Conservation (phyloP, 2,888 invertebrate species). For the Tipula unca region DNA sequence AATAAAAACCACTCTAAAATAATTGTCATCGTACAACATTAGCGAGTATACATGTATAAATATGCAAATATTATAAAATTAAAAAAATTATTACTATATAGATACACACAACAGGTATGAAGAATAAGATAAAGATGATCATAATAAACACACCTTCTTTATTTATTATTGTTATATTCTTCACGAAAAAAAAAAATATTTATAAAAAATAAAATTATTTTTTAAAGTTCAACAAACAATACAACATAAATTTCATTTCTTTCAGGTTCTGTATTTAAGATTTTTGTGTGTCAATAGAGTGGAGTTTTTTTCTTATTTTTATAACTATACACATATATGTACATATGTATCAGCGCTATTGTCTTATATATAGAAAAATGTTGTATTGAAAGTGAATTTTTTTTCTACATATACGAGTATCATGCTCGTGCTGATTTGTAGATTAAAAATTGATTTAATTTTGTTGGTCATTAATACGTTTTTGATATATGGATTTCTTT, state of each 20-base stretch:
- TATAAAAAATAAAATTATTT: not conserved
- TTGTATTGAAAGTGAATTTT: not conserved
- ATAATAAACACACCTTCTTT: not conserved
- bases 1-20: not conserved
- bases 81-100: not conserved
- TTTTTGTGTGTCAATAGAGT: constrained; percentile 8
- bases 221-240: not conserved
- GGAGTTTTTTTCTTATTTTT: too few species aligned
- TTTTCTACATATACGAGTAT: not conserved
- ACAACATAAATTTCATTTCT: not conserved
- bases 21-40: not conserved
- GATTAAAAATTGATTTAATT: not conserved
- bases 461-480: not conserved
- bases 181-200: not conserved
- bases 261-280: not conserved
- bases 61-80: not conserved
- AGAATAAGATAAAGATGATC: not conserved
- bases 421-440: not conserved
- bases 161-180: not conserved
- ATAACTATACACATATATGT: too few species aligned
- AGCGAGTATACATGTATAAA: not conserved
- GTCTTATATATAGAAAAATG: not conserved
- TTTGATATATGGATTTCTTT: not conserved
- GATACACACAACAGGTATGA: not conserved
- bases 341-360: not conserved